These are phyloP conservation scores for Gobiocypris rarus DNA, from an alignment of 2,113 vertebrate species.

Conservation along the genomic window DNA sequence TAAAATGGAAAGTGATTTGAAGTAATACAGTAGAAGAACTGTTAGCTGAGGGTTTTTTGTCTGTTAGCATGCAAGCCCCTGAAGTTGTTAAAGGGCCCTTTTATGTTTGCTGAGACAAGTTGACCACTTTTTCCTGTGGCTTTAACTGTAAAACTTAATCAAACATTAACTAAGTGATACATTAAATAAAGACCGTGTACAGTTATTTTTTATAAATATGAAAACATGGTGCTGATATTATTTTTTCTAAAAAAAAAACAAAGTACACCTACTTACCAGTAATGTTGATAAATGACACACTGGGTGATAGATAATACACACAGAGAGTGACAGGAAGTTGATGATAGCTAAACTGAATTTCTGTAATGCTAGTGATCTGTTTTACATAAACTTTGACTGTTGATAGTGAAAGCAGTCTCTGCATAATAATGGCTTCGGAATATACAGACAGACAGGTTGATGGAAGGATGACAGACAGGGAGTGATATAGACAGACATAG, in stretches of 20 bases:
- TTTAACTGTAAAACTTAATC: conserved; percentile 44
- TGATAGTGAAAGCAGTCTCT: conserved; percentile 31
- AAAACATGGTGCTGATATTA: neutral
- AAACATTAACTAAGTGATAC: conserved; percentile 8
- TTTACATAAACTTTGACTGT: conserved; percentile 44
- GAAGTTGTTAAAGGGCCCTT: conserved; percentile 4
- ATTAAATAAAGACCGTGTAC: neutral
- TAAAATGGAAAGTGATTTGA: neutral
- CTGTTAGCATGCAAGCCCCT: neutral
- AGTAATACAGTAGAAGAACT: neutral
- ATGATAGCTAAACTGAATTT: neutral
- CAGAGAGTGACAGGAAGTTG: conserved; percentile 11
- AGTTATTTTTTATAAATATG: neutral
- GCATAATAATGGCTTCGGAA: too few relatives aligned
- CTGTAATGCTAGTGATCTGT: conserved; percentile 4
- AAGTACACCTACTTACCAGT: neutral
- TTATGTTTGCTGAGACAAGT: conserved; percentile 22
- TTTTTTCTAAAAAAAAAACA: neutral
- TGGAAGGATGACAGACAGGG: too few relatives aligned
- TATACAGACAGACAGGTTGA: too few relatives aligned
- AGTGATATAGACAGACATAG: too few relatives aligned
- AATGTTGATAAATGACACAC: conserved; percentile 27
- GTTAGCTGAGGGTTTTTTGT: neutral
- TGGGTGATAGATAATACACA: conserved; percentile 12
- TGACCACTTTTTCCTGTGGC: conserved; percentile 46